Percentiles rank a stretch among this genome's conserved stretches.
phyloP scores from a whole-genome alignment of 2,113 vertebrate genomes.

The Thamnaconus septentrionalis region DNA sequence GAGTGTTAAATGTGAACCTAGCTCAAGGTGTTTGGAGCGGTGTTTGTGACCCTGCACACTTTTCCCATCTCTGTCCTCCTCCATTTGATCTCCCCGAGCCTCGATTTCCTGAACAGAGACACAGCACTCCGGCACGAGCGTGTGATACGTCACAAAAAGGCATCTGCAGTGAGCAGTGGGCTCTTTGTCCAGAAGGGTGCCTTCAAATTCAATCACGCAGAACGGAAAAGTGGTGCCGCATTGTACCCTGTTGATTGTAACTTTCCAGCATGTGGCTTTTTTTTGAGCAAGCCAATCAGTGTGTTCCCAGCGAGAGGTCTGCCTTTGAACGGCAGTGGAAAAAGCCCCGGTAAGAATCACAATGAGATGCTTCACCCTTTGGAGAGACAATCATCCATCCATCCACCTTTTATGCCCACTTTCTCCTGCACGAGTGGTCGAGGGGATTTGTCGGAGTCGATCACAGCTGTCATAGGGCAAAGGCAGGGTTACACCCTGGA shows the following conservation, averaged over 20 bases:
- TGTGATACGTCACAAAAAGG: background rate
- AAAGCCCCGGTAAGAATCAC: no score
- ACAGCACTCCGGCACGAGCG: background rate
- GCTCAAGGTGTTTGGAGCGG: background rate
- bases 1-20: background rate
- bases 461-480: no score
- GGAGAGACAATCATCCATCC: no score
- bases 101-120: background rate
- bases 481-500: no score
- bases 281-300: background rate
- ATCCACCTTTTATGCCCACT: no score
- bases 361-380: no score
- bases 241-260: background rate
- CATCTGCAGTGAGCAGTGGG: no score
- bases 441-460: no score
- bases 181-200: background rate
- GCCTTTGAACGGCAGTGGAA: no score
- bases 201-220: background rate
- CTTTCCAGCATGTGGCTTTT: constrained; percentile 2
- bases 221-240: constrained; percentile 1
- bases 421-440: no score
- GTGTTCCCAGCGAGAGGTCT: no score
- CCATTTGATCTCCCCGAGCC: background rate
- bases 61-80: constrained; percentile 10
- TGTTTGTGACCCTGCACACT: background rate